Conservation (phyloP, 2,797 vertebrate species). For the Sardinella longiceps region DNA sequence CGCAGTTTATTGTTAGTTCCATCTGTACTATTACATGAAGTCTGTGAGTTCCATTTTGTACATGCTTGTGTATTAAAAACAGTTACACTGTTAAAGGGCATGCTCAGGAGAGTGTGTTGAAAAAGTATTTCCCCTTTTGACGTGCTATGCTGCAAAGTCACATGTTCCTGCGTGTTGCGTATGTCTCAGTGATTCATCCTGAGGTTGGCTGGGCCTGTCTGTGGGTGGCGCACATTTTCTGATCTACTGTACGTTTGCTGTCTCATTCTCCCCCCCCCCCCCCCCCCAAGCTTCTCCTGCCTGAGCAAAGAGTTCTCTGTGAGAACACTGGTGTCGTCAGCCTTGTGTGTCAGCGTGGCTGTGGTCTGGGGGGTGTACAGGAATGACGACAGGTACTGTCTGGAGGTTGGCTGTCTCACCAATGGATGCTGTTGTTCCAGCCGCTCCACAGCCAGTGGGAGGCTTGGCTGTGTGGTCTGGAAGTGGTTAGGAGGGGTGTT, state of each 20-base stretch:
- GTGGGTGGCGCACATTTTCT: not conserved
- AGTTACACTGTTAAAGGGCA: not conserved
- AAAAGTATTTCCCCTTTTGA: not conserved
- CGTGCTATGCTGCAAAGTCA: not conserved
- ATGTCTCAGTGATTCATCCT: too few relatives aligned
- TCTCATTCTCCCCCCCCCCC: conserved; percentile 68
- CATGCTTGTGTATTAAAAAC: not conserved
- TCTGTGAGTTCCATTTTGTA: not conserved
- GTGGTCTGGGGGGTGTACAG: conserved; percentile 92
- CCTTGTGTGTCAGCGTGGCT: conserved; percentile 80
- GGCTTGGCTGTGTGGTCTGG: conserved; percentile 14
- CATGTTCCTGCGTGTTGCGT: not conserved
- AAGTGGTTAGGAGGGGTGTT: conserved; percentile 32
- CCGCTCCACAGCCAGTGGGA: conserved; percentile 21
- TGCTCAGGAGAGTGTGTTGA: not conserved
- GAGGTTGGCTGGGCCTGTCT: too few relatives aligned
- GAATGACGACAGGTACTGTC: conserved; percentile 89
- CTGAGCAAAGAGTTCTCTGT: conserved; percentile 76
- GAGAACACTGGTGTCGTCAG: conserved; percentile 82
- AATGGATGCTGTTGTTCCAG: conserved; percentile 5
- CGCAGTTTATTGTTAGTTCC: too few relatives aligned
- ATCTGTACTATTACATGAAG: not conserved
- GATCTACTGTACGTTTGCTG: not conserved
- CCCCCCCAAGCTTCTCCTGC: conserved; percentile 80
- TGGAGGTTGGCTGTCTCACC: not conserved